Evolutionary conservation across 1,140 invertebrate genomes (phyloP).

Genomic region (Lepidotrigona ventralis): DNA sequence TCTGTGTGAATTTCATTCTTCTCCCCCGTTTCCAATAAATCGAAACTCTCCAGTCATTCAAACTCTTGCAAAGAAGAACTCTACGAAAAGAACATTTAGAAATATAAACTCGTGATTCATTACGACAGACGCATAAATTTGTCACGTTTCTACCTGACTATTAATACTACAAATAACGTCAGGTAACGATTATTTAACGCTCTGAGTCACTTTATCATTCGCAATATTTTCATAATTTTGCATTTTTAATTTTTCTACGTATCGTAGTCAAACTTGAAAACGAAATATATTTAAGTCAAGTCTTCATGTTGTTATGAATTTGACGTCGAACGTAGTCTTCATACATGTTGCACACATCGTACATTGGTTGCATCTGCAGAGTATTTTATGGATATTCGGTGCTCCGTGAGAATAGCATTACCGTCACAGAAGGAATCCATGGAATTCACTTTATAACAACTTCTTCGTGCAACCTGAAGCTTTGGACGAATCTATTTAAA

Average conservation of each 20-base stretch:
- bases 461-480: conserved; percentile 7
- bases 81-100: neutral
- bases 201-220: neutral
- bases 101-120: neutral
- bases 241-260: neutral
- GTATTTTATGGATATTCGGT: conserved; percentile 52
- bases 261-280: neutral
- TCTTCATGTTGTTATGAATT: neutral
- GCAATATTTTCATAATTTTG: neutral
- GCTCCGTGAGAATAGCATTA: conserved; percentile 58
- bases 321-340: neutral
- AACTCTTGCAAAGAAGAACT: neutral
- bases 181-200: neutral
- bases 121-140: no score
- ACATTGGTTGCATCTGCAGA: conserved; percentile 20
- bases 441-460: conserved; percentile 59
- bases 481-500: conserved; percentile 10
- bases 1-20: neutral
- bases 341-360: neutral
- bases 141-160: no score
- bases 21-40: neutral
- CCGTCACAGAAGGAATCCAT: conserved; percentile 44
- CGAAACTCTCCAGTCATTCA: neutral
- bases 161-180: neutral
- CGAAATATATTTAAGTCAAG: neutral